A percentile compares a stretch with the other conserved stretches of the same genome.
These are phyloP conservation scores for Malachius bipustulatus DNA, from an alignment of 2,888 invertebrate genomes.

Conservation along the genomic window DNA sequence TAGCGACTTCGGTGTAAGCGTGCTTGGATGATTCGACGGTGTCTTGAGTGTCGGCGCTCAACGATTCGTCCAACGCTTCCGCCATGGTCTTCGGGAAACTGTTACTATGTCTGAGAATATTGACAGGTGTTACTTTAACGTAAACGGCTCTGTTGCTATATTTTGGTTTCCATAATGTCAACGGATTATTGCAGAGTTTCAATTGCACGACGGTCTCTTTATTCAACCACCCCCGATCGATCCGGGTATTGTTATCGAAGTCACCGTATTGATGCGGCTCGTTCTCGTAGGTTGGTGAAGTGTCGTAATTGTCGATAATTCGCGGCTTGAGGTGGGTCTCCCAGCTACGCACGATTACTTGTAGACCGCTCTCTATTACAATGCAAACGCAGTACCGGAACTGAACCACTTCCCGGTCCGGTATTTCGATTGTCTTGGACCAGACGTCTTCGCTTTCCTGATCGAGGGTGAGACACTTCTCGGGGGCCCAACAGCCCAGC, in stretches of 20 bases:
- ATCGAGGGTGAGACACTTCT: slow-evolving; percentile 44
- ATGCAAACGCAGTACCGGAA: slow-evolving; percentile 71
- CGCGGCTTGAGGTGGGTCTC: slow-evolving; percentile 66
- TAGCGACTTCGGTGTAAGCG: slow-evolving; percentile 51
- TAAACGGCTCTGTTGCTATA: slow-evolving; percentile 54
- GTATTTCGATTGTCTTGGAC: slow-evolving; percentile 52
- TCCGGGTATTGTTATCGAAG: slow-evolving; percentile 42
- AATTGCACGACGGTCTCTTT: slow-evolving; percentile 73
- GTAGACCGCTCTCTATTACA: slow-evolving; percentile 46
- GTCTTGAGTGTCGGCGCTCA: slow-evolving; percentile 52
- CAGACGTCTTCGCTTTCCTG: slow-evolving; percentile 45
- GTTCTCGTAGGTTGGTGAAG: slow-evolving; percentile 23
- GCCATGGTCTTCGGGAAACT: slow-evolving; percentile 29
- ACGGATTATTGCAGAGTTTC: slow-evolving; percentile 68
- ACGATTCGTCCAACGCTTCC: slow-evolving; percentile 46
- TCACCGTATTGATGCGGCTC: slow-evolving; percentile 55
- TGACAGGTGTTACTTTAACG: slow-evolving; percentile 47
- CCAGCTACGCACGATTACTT: slow-evolving; percentile 61
- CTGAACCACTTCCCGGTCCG: slow-evolving; percentile 51
- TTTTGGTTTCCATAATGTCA: slow-evolving; percentile 63
- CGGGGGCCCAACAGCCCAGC: slow-evolving; percentile 61
- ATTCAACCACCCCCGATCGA: slow-evolving; percentile 77
- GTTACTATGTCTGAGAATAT: slow-evolving; percentile 26
- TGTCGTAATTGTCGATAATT: slow-evolving; percentile 37
- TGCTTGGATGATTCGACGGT: slow-evolving; percentile 39